These are phyloP conservation scores for Aphelocoma californica DNA, from an alignment of 2,797 vertebrate genomes.

Conservation along the genomic window DNA sequence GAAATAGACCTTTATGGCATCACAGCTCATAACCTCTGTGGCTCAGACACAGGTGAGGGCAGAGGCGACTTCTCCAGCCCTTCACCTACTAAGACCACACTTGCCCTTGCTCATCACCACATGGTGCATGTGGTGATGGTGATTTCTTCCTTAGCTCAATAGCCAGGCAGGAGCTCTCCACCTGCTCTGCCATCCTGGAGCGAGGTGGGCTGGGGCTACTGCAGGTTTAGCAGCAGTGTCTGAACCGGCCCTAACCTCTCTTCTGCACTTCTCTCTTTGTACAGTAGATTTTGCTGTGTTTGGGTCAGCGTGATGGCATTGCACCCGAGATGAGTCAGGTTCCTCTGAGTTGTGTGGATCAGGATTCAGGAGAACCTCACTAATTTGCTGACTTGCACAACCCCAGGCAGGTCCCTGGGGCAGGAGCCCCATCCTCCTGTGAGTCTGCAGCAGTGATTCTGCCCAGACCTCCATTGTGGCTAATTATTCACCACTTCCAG, in stretches of 20 bases:
- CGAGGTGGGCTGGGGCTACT: neutral
- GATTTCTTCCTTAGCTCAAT: neutral
- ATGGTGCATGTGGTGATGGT: neutral
- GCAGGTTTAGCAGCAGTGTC: conserved; percentile 22
- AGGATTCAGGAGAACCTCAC: conserved; percentile 57
- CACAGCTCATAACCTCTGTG: neutral
- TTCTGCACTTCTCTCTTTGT: neutral
- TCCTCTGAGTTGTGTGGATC: neutral
- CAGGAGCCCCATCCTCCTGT: neutral
- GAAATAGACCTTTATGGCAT: neutral
- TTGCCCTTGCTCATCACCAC: neutral
- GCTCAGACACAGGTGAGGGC: neutral
- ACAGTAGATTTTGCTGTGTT: neutral
- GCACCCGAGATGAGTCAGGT: neutral
- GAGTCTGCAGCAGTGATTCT: neutral
- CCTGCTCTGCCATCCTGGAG: neutral
- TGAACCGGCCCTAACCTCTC: conserved; percentile 63
- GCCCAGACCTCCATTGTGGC: neutral
- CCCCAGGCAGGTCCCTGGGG: neutral
- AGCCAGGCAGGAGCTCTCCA: neutral
- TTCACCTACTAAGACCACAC: neutral
- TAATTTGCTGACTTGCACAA: neutral
- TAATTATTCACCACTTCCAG: neutral
- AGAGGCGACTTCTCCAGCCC: neutral
- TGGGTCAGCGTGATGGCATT: neutral